A percentile compares a stretch with the other conserved stretches of the same genome.
Conservation (phyloP, 2,888 invertebrate species). For the Xestia sexstrigata region DNA sequence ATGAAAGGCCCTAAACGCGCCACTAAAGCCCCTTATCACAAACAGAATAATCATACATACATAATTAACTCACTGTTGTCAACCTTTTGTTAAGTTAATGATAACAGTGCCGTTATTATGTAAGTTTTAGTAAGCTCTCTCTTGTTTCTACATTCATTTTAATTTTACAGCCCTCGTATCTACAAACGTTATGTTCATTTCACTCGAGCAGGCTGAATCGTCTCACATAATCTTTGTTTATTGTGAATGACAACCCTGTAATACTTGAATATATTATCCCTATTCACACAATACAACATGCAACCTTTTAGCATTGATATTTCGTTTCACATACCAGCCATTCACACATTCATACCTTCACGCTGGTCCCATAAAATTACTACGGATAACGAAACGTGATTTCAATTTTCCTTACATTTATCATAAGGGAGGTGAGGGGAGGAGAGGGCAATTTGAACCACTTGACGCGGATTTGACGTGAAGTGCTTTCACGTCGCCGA, state of each 20-base stretch:
- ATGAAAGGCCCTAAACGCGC: slow-evolving; percentile 60
- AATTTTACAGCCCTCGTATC: slow-evolving; percentile 42
- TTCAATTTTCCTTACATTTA: slow-evolving; percentile 85
- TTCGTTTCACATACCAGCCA: slow-evolving; percentile 72
- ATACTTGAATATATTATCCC: slow-evolving; percentile 60
- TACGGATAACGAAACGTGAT: slow-evolving; percentile 81
- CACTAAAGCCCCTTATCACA: slow-evolving; percentile 61
- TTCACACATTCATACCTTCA: slow-evolving; percentile 74
- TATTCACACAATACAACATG: slow-evolving; percentile 58
- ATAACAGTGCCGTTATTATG: slow-evolving; percentile 65
- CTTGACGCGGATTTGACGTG: slow-evolving; percentile 84
- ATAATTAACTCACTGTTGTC: slow-evolving; percentile 65
- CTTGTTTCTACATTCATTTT: slow-evolving; percentile 51
- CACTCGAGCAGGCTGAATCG: slow-evolving; percentile 33
- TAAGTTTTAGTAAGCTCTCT: slow-evolving; percentile 56
- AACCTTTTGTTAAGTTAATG: slow-evolving; percentile 69
- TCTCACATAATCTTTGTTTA: slow-evolving; percentile 47
- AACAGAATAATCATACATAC: slow-evolving; percentile 64
- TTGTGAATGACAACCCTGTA: slow-evolving; percentile 46
- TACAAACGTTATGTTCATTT: slow-evolving; percentile 32
- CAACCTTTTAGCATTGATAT: slow-evolving; percentile 75
- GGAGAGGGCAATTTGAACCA: slow-evolving; percentile 81
- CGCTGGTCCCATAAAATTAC: slow-evolving; percentile 71
- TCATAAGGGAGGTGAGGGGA: slow-evolving; percentile 73
- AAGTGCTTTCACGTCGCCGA: slow-evolving; percentile 80